Base-by-base conservation (phyloP, 2,113 vertebrate genomes). In the Sylvietta virens region DNA sequence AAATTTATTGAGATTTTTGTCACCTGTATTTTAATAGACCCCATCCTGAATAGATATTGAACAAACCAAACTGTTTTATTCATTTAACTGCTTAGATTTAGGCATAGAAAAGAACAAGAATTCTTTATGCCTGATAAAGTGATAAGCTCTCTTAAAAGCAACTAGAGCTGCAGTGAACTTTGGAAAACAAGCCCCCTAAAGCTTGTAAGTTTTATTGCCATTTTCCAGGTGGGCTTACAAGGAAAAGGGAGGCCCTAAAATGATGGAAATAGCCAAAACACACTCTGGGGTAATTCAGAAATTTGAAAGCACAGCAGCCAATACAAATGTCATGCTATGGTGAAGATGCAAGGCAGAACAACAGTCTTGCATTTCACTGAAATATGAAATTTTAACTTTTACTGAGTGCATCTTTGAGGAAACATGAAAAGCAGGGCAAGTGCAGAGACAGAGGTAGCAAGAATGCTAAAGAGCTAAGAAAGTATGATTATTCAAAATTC, bases 191-290 rank as follows among this genome's bases (percentile, higher is more conserved):
- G 56, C 17, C 92, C 44, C 90, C 60, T 83, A 83, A 88, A 94
- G 54, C 93, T 81, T 94, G 54, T 95, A 86, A 96, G 58, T 70
- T 95, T 97, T 86, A 96, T 80, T 95, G 23, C 62, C 33, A n/a
- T 93, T 93, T 95, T 97, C 82, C 90, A 96, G 93, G 90, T 96
- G 79, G 92, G 74, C 67, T 92, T 16, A 66, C 90, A 88, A 95
- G 90, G 67, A 90, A 96, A 89, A 93, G 3, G 5, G 33, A 88
- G 78, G 78, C 45, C 50, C 90, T 91, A 85, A 97, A 91, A 82
- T 67, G 26, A 44, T 91, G 70, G 35, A 94, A 95, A 88, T 77
- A 77, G 31, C 24, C 64, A 82, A 92, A 91, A 31, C 24, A 73
- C 78, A 60, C 85, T 65, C 78, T 53, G 56, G 66, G 39, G 71